phyloP scores from a whole-genome alignment of 2,113 vertebrate species.

The Osmerus eperlanus region DNA sequence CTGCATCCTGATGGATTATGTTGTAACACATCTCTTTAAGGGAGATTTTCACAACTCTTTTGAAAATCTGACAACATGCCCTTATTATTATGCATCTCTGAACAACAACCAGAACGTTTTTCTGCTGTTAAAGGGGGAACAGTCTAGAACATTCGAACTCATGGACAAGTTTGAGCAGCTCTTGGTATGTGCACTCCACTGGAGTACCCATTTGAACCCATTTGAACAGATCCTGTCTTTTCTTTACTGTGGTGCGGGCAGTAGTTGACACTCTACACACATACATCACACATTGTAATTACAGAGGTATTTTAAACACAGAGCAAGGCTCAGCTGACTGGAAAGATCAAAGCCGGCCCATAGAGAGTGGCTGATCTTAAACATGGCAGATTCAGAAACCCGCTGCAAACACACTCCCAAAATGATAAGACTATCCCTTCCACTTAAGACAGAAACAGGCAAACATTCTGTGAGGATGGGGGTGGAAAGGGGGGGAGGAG shows the following conservation, averaged over 20 bases:
- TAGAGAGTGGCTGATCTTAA: constrained; percentile 46
- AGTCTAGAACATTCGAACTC: background rate
- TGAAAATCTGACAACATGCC: no score
- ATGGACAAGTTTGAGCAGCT: constrained; percentile 7
- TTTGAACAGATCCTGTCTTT: constrained; percentile 31
- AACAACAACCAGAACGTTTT: background rate
- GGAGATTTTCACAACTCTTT: no score
- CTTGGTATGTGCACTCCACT: constrained; percentile 2
- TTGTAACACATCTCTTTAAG: no score
- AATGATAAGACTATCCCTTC: constrained; percentile 28
- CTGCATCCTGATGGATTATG: no score
- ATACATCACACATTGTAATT: constrained; percentile 57
- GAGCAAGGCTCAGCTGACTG: constrained; percentile 64
- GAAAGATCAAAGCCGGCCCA: constrained; percentile 66
- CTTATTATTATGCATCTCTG: background rate
- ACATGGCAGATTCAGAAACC: constrained; percentile 51
- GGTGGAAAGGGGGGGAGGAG: constrained; percentile 1
- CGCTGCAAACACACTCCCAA: constrained; percentile 24
- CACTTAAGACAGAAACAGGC: constrained; percentile 44
- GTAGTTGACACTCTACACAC: constrained; percentile 33
- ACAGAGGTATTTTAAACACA: constrained; percentile 73
- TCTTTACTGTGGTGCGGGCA: constrained; percentile 32
- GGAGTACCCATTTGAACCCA: constrained; percentile 21
- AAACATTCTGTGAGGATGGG: constrained; percentile 35
- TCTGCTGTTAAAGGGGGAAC: background rate